A percentile compares a stretch with the other conserved stretches of the same genome.
Evolutionary conservation across 2,113 vertebrate genomes (phyloP).

Genomic region (Gallinago undulata): DNA sequence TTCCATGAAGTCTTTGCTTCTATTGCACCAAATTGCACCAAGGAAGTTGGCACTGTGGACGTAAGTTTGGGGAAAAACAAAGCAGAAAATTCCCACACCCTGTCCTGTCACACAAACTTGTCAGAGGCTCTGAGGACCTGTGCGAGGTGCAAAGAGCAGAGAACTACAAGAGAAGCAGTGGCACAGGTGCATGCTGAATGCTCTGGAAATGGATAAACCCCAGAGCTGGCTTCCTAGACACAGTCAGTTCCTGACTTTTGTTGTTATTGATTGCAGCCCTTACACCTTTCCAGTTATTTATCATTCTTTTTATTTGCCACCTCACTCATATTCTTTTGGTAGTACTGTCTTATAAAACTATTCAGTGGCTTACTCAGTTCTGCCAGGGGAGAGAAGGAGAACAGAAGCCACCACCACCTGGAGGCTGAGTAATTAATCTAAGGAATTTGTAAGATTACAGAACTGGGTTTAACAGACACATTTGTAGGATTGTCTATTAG

Average conservation of each 20-base stretch:
- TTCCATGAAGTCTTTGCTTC: background rate
- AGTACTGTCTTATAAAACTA: background rate
- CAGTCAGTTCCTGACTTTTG: background rate
- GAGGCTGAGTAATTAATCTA: background rate
- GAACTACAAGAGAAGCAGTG: background rate
- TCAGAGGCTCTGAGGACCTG: background rate
- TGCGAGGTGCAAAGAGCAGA: background rate
- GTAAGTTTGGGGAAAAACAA: background rate
- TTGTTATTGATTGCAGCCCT: background rate
- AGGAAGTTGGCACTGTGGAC: background rate
- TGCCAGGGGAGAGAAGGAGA: background rate
- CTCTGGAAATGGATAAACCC: background rate
- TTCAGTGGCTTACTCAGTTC: background rate
- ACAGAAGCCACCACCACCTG: background rate
- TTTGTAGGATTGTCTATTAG: background rate
- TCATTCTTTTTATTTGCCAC: background rate
- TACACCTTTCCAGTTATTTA: background rate
- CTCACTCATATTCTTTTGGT: background rate
- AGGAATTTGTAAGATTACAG: background rate
- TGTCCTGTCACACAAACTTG: background rate
- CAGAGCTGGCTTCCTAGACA: background rate
- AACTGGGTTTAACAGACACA: background rate
- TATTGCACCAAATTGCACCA: background rate
- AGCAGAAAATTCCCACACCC: background rate
- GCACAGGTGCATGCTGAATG: background rate